A percentile compares a stretch with the other conserved stretches of the same genome.
These are phyloP conservation scores for Rhinichthys osculus DNA, from an alignment of 2,797 vertebrate species.

Conservation along the genomic window DNA sequence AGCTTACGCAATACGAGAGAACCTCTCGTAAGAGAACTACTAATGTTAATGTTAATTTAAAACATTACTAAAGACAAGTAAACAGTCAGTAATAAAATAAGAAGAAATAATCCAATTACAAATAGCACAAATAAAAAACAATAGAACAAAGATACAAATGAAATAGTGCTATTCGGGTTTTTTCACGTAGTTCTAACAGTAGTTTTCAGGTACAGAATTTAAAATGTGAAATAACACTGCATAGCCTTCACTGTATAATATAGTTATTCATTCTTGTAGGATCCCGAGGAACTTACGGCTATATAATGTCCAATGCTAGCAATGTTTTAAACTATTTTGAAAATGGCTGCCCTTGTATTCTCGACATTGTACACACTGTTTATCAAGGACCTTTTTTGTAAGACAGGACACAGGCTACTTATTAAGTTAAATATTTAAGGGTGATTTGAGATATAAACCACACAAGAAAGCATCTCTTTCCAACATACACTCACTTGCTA, in stretches of 20 bases:
- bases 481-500: background rate
- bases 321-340: background rate
- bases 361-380: background rate
- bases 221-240: too few relatives aligned
- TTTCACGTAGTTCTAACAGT: too few relatives aligned
- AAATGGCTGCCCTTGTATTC: background rate
- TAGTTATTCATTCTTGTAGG: background rate
- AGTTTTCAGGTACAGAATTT: too few relatives aligned
- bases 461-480: background rate
- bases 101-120: too few relatives aligned
- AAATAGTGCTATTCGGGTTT: too few relatives aligned
- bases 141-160: too few relatives aligned
- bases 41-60: too few relatives aligned
- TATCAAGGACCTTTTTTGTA: background rate
- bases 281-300: background rate
- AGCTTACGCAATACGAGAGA: too few relatives aligned
- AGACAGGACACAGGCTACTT: background rate
- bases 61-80: too few relatives aligned
- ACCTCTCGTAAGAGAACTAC: too few relatives aligned
- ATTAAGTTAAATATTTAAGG: slow-evolving; percentile 1
- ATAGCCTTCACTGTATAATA: background rate
- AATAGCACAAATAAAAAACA: too few relatives aligned
- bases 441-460: background rate
- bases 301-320: background rate
- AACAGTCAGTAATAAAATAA: too few relatives aligned